Evolutionary conservation across 1,140 invertebrate species (phyloP), one percentile per base, ranked within the genome.

Genomic region (Apis cerana): DNA sequence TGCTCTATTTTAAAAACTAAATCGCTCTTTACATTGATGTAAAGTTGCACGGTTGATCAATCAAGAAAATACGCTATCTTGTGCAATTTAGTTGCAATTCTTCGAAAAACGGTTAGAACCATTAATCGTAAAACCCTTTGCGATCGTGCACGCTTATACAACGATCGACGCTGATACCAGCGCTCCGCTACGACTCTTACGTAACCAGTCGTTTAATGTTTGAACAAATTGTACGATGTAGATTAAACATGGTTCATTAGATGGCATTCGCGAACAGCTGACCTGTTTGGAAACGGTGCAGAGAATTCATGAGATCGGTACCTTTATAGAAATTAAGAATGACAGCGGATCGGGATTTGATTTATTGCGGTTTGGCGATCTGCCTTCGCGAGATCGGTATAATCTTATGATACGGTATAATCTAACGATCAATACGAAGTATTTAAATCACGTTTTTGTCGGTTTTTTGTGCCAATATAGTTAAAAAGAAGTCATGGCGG

Each of bases 191-290:
- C 79, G 33, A 59, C 33, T 48, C 61, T 81, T 81, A 67, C 13
- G 62, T 59, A 81, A 81, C 54, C 19, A 33, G n/a, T 5, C 43
- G 71, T 75, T 81, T 67, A 67, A 81, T 50, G 62, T 81, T 75
- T 75, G 71, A 81, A 81, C 72, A 75, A 67, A 75, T 75, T 67
- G 71, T 67, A 23, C 54, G 33, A 81, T 75, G 52, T 75, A 58
- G 50, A 75, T 50, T 62, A 64, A 58, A 80, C n/a, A 54, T n/a
- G 56, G 54, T 43, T 67, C 61, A 27, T 80, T 58, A 62, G 61
- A 9, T 21, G 52, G 43, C 19, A 17, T 21, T 74, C 50, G 50
- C 2, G 48, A 50, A 21, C 50, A 15, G 43, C 9, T 17, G 23
- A 21, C 1, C 19, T 0, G 56, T 17, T 33, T 11, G 56, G 1